phyloP scores from a whole-genome alignment of 92 coral and sea anemone genomes.

The Nematostella vectensis region DNA sequence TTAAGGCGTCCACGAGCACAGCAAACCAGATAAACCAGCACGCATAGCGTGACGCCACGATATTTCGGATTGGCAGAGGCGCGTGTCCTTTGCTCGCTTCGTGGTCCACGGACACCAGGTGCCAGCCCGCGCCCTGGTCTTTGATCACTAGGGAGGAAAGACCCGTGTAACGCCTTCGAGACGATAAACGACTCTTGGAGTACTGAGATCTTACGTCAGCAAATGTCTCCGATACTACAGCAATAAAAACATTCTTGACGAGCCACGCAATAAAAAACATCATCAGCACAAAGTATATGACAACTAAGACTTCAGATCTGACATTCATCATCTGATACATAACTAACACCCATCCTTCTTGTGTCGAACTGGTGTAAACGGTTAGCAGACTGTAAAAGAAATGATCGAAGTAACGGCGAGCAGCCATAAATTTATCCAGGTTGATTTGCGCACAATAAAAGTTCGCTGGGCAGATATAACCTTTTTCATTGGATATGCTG shows the following conservation, averaged over 20 bases:
- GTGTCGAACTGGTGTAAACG: constrained; percentile 90
- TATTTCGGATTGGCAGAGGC: constrained; percentile 58
- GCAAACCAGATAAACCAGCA: constrained; percentile 50
- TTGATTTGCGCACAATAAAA: constrained; percentile 46
- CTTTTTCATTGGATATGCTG: constrained; percentile 27
- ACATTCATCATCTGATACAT: constrained; percentile 95
- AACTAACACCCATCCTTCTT: constrained; percentile 99
- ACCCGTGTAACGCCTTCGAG: constrained; percentile 78
- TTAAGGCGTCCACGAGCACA: constrained; percentile 66
- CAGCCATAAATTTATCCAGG: constrained; percentile 20
- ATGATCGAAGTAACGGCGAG: constrained; percentile 62
- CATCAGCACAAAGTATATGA: constrained; percentile 72
- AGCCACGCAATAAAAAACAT: constrained; percentile 94
- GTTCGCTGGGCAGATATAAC: constrained; percentile 55
- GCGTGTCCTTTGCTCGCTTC: constrained; percentile 96
- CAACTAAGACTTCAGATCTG: constrained; percentile 51
- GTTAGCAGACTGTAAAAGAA: constrained; percentile 68
- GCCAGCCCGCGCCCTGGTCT: constrained; percentile 95
- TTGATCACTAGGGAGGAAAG: constrained; percentile 87
- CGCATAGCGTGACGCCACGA: constrained; percentile 63
- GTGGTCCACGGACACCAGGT: constrained; percentile 85
- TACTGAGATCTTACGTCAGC: constrained; percentile 93
- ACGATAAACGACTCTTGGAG: constrained; percentile 68
- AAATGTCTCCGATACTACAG: constrained; percentile 95
- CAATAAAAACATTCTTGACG: constrained; percentile 97